Evolutionary conservation across 2,888 invertebrate species (phyloP).

Genomic region (Lysandra bellargus): DNA sequence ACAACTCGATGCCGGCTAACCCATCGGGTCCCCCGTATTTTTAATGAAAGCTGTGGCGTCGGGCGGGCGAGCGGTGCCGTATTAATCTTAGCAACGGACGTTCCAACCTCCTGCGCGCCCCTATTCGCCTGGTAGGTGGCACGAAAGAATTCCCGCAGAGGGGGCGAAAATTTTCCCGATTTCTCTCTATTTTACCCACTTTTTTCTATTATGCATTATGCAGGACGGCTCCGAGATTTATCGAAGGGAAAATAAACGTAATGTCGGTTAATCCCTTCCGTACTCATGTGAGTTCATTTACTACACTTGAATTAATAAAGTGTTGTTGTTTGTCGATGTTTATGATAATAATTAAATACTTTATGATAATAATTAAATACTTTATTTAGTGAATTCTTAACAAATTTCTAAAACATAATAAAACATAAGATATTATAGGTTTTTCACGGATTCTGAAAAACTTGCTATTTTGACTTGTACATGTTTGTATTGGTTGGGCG

Average conservation of each 20-base stretch:
- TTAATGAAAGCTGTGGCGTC: slow-evolving; percentile 76
- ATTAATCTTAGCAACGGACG: slow-evolving; percentile 75
- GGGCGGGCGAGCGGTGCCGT: slow-evolving; percentile 69
- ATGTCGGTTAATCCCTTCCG: slow-evolving; percentile 38
- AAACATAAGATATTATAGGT: too few species aligned
- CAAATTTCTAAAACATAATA: too few species aligned
- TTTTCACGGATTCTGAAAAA: too few species aligned
- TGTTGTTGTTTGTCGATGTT: background rate
- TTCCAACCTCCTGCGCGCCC: slow-evolving; percentile 59
- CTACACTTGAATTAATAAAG: background rate
- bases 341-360: too few species aligned
- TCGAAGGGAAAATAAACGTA: slow-evolving; percentile 68
- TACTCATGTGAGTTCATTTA: slow-evolving; percentile 2
- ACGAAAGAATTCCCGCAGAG: slow-evolving; percentile 63
- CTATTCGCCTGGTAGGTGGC: slow-evolving; percentile 71
- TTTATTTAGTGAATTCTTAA: too few species aligned
- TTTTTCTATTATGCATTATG: slow-evolving; percentile 70
- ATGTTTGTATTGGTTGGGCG: too few species aligned
- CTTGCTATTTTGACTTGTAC: too few species aligned
- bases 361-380: too few species aligned
- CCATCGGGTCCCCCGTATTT: slow-evolving; percentile 66
- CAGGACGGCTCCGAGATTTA: slow-evolving; percentile 66
- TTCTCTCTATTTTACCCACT: slow-evolving; percentile 64
- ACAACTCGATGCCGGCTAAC: slow-evolving; percentile 50
- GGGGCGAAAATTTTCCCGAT: slow-evolving; percentile 62